Base-by-base conservation (phyloP, 2,888 invertebrate species). In the Drosophila demipolita region DNA sequence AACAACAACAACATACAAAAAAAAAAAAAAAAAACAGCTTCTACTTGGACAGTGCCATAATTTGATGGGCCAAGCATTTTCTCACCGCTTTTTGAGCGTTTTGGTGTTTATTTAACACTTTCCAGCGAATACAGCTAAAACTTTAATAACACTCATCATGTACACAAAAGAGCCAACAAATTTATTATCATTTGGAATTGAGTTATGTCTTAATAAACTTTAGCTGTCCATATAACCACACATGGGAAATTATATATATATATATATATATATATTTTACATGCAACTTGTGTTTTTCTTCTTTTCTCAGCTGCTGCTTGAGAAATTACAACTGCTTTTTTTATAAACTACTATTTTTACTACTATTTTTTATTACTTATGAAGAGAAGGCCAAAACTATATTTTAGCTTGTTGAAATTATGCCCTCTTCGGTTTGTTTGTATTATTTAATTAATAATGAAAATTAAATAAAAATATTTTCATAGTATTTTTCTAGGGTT, bases 41-140 rank as follows among this genome's bases (percentile, higher is more conserved):
- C 35, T 59, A 32, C 67, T 54, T 54, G 63, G 50, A 40, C 45
- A 70, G 40, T 61, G 69, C 64, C 83, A 89, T 89, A 83, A 71
- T 87, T 89, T 86, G 87, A 87, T 87, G 84, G 66, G 62, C 57
- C 11, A 52, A 59, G 29, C 68, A 79, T 82, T 80, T 80, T 80
- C 80, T 80, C 80, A 82, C 80, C 66, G 69, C 68, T 70, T 49
- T 68, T 68, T 48, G n/a, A n/a, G 2, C 6, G 2, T 15, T 48
- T 78, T 65, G 62, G 62, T 63, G 72, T 60, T 60, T 79, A 61
- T 78, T 78, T 80, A 61, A 84, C 85, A 87, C 75, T 89, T 84
- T 84, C 89, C 87, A 87, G 65, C 55, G 89, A 81, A 80, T 52
- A 50, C 50, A 63, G 71, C 58, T 71, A 55, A 64, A 61, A 64